These are phyloP conservation scores for Oreochromis spilurus DNA, from an alignment of 2,113 vertebrate species.

Conservation along the genomic window DNA sequence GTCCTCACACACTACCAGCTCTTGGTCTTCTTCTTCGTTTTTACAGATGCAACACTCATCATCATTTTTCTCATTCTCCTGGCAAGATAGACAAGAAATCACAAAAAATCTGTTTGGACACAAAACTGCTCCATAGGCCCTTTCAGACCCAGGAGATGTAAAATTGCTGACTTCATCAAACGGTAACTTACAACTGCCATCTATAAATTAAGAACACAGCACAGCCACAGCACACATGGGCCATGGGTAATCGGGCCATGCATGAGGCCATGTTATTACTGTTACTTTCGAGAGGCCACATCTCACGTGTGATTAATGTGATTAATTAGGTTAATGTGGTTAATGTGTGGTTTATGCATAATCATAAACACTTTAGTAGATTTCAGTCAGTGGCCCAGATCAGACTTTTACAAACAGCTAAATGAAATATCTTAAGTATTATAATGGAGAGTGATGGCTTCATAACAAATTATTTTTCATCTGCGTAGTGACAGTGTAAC, in stretches of 20 bases:
- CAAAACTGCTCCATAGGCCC: not conserved
- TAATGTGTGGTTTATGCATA: not conserved
- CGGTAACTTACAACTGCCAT: not conserved
- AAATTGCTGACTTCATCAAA: not conserved
- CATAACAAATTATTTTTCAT: not conserved
- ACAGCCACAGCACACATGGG: not conserved
- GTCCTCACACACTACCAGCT: slow-evolving; percentile 56
- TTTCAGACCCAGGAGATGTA: not conserved
- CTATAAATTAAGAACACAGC: not conserved
- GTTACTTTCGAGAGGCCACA: not conserved
- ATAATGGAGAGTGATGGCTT: not conserved
- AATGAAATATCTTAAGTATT: not conserved
- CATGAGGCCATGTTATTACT: not conserved
- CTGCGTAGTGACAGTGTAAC: not conserved
- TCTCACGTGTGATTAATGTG: not conserved
- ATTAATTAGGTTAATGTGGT: too few species aligned
- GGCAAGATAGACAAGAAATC: not conserved
- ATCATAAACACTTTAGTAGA: not conserved
- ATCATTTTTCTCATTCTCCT: slow-evolving; percentile 65
- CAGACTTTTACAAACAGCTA: not conserved
- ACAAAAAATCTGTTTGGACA: not conserved
- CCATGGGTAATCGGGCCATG: not conserved
- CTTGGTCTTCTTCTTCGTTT: not conserved
- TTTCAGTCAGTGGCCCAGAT: not conserved
- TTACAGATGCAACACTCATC: slow-evolving; percentile 65